Conservation (phyloP, 2,797 vertebrate species). For the Anguilla marmorata region DNA sequence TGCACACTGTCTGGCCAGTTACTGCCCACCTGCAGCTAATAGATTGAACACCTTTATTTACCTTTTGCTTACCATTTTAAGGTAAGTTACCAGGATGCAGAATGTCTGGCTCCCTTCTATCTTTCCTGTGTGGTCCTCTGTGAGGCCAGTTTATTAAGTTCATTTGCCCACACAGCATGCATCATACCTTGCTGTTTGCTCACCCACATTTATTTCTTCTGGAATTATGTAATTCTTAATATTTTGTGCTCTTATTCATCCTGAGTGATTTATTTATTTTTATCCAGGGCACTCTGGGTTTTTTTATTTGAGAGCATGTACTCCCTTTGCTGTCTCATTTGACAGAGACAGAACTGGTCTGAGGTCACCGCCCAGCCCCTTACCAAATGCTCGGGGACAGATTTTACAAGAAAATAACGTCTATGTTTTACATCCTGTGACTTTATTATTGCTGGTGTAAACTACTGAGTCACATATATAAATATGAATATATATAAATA, state of each 20-base stretch:
- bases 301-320: not conserved
- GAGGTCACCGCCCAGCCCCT: slow-evolving; percentile 24
- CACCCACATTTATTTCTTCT: not conserved
- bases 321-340: slow-evolving; percentile 2
- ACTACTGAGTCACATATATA: slow-evolving; percentile 33
- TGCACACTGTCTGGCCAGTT: not conserved
- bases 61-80: not conserved
- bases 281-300: not conserved
- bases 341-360: slow-evolving; percentile 24
- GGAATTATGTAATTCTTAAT: not conserved
- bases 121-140: not conserved
- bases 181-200: not conserved
- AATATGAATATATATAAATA: slow-evolving; percentile 38
- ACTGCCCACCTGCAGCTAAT: not conserved
- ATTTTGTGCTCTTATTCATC: not conserved
- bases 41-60: not conserved
- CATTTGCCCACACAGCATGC: not conserved
- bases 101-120: not conserved
- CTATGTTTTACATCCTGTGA: slow-evolving; percentile 24
- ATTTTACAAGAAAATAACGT: slow-evolving; percentile 24
- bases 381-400: slow-evolving; percentile 28
- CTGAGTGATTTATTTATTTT: not conserved
- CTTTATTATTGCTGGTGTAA: slow-evolving; percentile 27
- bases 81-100: not conserved
- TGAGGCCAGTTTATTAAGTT: not conserved